These are phyloP conservation scores for Zeuzera pyrina DNA, from an alignment of 2,888 invertebrate genomes.

Conservation along the genomic window DNA sequence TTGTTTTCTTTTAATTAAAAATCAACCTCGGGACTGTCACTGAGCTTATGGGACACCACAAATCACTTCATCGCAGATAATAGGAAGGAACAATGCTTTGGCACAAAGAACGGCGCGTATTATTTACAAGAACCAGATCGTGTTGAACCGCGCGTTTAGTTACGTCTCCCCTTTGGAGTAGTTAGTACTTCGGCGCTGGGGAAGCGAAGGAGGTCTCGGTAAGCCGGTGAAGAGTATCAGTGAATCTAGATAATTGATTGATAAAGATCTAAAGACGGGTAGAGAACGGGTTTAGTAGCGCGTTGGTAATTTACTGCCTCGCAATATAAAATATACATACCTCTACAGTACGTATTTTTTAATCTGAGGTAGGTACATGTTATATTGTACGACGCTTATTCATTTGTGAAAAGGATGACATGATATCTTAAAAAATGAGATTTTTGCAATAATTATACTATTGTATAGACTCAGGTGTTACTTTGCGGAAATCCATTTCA, in stretches of 20 bases:
- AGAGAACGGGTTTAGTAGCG: slow-evolving; percentile 19
- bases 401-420: too few relatives aligned
- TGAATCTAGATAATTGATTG: slow-evolving; percentile 39
- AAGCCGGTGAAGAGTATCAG: slow-evolving; percentile 10
- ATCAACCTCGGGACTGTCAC: slow-evolving; percentile 8
- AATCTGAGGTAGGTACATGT: too few relatives aligned
- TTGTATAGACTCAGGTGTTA: too few relatives aligned
- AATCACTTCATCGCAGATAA: slow-evolving; percentile 30
- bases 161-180: slow-evolving; percentile 11
- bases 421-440: too few relatives aligned
- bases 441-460: too few relatives aligned
- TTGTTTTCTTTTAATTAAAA: too few relatives aligned
- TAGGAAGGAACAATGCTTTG: slow-evolving; percentile 27
- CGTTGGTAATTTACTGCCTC: slow-evolving; percentile 6
- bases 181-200: slow-evolving; percentile 1
- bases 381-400: too few relatives aligned
- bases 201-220: background rate
- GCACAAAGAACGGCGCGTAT: slow-evolving; percentile 29
- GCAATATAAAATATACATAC: too few relatives aligned
- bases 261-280: slow-evolving; percentile 28
- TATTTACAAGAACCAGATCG: slow-evolving; percentile 31
- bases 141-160: slow-evolving; percentile 28
- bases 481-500: too few relatives aligned
- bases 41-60: slow-evolving; percentile 33
- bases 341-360: too few relatives aligned